phyloP scores from a whole-genome alignment of 2,888 invertebrate species.

The Chrysina gloriosa region DNA sequence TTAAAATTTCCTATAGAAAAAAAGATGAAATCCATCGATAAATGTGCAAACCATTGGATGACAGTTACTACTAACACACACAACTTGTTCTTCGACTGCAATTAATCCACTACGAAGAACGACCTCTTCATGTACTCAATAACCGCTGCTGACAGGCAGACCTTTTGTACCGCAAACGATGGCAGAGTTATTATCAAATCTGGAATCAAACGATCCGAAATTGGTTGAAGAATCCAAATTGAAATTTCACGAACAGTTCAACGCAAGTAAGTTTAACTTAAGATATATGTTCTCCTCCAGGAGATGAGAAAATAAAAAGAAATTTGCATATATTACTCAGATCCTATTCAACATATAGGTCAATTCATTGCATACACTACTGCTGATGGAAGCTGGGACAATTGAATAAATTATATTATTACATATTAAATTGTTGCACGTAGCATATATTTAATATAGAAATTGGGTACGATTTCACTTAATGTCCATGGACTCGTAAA shows the following conservation, averaged over 20 bases:
- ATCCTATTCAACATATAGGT: no score
- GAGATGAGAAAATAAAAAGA: no score
- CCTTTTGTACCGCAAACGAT: conserved; percentile 48
- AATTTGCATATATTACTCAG: no score
- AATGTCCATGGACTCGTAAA: no score
- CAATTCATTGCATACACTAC: no score
- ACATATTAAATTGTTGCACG: neutral
- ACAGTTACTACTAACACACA: conserved; percentile 20
- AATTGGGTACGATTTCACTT: no score
- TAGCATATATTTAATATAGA: no score
- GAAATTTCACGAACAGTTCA: conserved; percentile 77
- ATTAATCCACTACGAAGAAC: conserved; percentile 6
- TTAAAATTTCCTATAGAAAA: conserved; percentile 31
- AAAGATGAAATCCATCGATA: conserved; percentile 29
- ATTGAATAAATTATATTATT: no score
- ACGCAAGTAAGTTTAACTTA: conserved; percentile 70
- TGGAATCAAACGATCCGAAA: conserved; percentile 77
- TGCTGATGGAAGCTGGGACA: no score
- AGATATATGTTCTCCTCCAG: neutral
- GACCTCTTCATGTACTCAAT: conserved; percentile 32
- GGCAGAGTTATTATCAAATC: conserved; percentile 72
- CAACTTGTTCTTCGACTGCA: conserved; percentile 24
- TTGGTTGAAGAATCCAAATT: conserved; percentile 76
- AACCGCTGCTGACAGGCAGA: conserved; percentile 24
- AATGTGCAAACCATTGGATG: conserved; percentile 32